Conservation (phyloP, 2,113 vertebrate species). For the Nicator chloris region DNA sequence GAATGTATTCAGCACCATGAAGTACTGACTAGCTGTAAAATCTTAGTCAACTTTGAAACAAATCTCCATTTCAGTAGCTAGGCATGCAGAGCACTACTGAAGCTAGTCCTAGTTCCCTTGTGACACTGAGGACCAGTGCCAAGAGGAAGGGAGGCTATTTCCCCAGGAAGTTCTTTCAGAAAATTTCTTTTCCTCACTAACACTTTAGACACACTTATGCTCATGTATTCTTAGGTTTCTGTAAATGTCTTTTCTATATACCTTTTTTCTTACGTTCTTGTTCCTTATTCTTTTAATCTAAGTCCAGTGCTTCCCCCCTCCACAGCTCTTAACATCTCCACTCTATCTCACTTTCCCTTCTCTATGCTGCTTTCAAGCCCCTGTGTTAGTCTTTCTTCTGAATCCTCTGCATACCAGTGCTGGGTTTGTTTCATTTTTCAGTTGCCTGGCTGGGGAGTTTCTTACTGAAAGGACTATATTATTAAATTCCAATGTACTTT, state of each 20-base stretch:
- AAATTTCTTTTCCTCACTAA: slow-evolving; percentile 22
- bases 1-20: not conserved
- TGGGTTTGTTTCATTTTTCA: not conserved
- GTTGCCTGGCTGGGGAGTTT: not conserved
- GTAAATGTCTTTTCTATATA: not conserved
- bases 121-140: not conserved
- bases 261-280: not conserved
- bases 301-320: not conserved
- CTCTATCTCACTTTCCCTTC: not conserved
- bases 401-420: not conserved
- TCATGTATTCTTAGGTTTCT: not conserved
- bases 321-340: not conserved
- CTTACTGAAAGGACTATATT: not conserved
- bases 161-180: slow-evolving; percentile 30
- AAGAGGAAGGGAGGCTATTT: slow-evolving; percentile 23
- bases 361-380: not conserved
- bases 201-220: not conserved
- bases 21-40: not conserved
- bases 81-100: not conserved
- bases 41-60: not conserved
- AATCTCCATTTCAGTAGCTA: not conserved
- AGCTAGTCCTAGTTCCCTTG: not conserved
- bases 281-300: not conserved
- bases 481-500: not conserved
- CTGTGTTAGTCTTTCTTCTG: not conserved